Evolutionary conservation across 2,797 vertebrate species (phyloP), one percentile per base, ranked within the genome.

Genomic region (Taenioides sp.): DNA sequence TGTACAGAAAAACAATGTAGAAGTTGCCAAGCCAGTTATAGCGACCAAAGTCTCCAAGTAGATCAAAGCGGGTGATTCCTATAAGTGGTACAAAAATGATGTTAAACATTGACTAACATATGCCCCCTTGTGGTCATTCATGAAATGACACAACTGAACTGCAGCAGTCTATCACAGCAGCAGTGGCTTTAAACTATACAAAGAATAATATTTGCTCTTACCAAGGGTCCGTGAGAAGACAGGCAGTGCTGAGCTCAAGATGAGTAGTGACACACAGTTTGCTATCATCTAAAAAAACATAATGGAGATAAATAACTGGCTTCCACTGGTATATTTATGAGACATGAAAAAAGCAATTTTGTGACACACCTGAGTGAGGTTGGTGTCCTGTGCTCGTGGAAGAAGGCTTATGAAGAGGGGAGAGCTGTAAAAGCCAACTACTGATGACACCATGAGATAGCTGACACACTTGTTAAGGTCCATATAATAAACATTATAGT

Each of bases 1-100:
- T 99, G 92, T 99, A 99, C 28, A 98, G 90, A 85, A 99, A 97
- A 64, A 99, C 93, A 0, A 97, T 92, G 92, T 97, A 96, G 89
- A 99, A 99, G 87, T 95, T 99, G 40, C 95, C 96, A 47, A 99
- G 88, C 98, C 98, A 99, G 93, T 99, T 95, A 83, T 95, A 97
- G 12, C 97, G 95, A 60, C 98, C 98, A 69, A 96, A 99, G 80
- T 98, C 96, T 70, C 98, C 98, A 84, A 98, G 91, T 9, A 99
- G 91, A 86, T 99, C 97, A n/a, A 99, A 99, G 50, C 94, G 94
- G 22, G 98, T 99, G 89, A 99, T 98, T 7, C 98, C 98, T 99
- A 71, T 63, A 60, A 47, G 77, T 37, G 49, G 23, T 4, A 47
- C 7, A 65, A 27, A 50, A 49, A 50, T 9, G 0, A 18, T 49